These are phyloP conservation scores for Amaurobius ferox DNA, from an alignment of 2,888 invertebrate genomes.

Conservation along the genomic window DNA sequence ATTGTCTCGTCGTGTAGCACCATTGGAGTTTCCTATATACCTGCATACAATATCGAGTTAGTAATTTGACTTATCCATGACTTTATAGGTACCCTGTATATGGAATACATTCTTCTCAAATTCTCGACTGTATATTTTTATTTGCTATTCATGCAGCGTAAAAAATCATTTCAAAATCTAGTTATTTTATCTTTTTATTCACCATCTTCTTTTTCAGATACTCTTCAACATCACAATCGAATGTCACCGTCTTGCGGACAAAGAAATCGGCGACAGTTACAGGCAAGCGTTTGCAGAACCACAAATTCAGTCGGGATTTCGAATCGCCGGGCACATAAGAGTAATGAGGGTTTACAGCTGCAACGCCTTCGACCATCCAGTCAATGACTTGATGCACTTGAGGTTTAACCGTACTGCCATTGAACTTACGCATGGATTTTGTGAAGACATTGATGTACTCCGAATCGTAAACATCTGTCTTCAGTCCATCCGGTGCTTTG, in stretches of 20 bases:
- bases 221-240: conserved; percentile 45
- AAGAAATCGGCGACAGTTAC: conserved; percentile 33
- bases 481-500: background rate
- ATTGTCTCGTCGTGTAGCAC: too few relatives aligned
- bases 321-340: conserved; percentile 47
- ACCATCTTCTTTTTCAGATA: conserved; percentile 24
- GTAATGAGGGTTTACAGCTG: conserved; percentile 44
- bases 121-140: too few relatives aligned
- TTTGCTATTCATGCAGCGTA: too few relatives aligned
- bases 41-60: too few relatives aligned
- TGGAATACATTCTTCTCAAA: too few relatives aligned
- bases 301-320: conserved; percentile 20
- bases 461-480: conserved; percentile 27
- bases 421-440: conserved; percentile 32
- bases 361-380: conserved; percentile 37
- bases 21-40: too few relatives aligned
- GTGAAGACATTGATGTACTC: conserved; percentile 34
- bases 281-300: conserved; percentile 26
- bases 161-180: too few relatives aligned
- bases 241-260: conserved; percentile 28
- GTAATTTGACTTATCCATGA: too few relatives aligned
- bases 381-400: conserved; percentile 28
- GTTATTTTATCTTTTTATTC: background rate
- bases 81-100: too few relatives aligned
- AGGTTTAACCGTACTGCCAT: conserved; percentile 17